phyloP scores from a whole-genome alignment of 2,797 vertebrate species.

The Sebastes iracundus region DNA sequence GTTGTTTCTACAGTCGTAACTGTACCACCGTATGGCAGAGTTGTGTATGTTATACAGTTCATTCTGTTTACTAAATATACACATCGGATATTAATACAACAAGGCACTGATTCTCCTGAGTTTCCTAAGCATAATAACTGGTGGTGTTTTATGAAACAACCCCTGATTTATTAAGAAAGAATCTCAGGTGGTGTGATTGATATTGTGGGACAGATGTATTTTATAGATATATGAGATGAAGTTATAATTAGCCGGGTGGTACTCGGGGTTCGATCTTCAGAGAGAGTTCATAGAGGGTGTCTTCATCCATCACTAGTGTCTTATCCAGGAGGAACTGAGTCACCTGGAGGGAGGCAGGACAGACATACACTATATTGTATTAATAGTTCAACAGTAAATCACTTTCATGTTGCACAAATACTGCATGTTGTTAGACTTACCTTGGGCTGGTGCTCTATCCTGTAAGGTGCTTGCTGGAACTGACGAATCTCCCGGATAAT shows the following conservation, averaged over 20 bases:
- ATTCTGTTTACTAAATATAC: slow-evolving; percentile 16
- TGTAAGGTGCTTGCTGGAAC: slow-evolving; percentile 96
- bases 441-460: slow-evolving; percentile 96
- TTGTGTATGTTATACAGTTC: not conserved
- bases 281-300: slow-evolving; percentile 94
- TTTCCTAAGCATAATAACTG: slow-evolving; percentile 32
- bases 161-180: slow-evolving; percentile 5
- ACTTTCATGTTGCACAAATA: not conserved
- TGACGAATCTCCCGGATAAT: slow-evolving; percentile 97
- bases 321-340: slow-evolving; percentile 97
- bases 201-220: not conserved
- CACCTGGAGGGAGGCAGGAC: slow-evolving; percentile 80
- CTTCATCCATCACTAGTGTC: slow-evolving; percentile 94
- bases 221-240: not conserved
- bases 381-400: not conserved
- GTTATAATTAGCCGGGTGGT: slow-evolving; percentile 73
- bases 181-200: not conserved
- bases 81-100: slow-evolving; percentile 33
- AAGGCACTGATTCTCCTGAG: slow-evolving; percentile 82
- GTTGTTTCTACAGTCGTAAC: slow-evolving; percentile 4
- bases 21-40: slow-evolving; percentile 17
- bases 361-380: accelerated
- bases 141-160: not conserved
- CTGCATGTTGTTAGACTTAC: slow-evolving; percentile 62
- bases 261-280: slow-evolving; percentile 94